Evolutionary conservation across 2,113 vertebrate species (phyloP), one percentile per base, ranked within the genome.

Genomic region (Dolichotis patagonum): DNA sequence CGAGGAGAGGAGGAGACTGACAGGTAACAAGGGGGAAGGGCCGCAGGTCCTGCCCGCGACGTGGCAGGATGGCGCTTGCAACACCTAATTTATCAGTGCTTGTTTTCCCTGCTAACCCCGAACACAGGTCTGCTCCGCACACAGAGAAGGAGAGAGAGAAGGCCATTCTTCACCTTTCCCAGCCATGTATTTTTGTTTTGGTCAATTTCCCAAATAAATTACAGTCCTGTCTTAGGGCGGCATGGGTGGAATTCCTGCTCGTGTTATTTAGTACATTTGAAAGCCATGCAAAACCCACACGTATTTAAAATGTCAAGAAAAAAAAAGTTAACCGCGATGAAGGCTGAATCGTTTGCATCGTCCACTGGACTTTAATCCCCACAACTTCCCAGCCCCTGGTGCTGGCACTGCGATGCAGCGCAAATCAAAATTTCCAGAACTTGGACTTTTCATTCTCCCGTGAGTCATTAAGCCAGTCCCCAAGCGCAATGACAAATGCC

Each of bases 141-240:
- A 56, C 0, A 4, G 63, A 26, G 80, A 28, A 60, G 16, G 90
- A 35, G 73, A 14, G 11, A 17, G n/a, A 24, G 28, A 62, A 54
- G 87, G 62, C 63, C 90, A 46, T 69, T 95, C n/a, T 35, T 88
- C n/a, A 78, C 96, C 81, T 94, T 78, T 89, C 77, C 87, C 75
- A 91, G 83, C 75, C 85, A 81, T 2, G 12, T 77, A 84, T 80
- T 95, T 97, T 86, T 95, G 97, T 82, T 97, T 91, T 94, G 97
- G 86, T 97, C 95, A 77, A 62, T 97, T 97, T 97, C 84, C 87
- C 69, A 73, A 92, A 84, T 88, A 95, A 95, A 96, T 96, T 63
- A 97, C 52, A 75, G 81, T 6, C 93, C 77, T 89, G 95, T 94
- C 95, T 95, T 41, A 16, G 14, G 0, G 73, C 89, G 17, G 3